Conservation (phyloP, 2,113 vertebrate species). For the Calonectris borealis region DNA sequence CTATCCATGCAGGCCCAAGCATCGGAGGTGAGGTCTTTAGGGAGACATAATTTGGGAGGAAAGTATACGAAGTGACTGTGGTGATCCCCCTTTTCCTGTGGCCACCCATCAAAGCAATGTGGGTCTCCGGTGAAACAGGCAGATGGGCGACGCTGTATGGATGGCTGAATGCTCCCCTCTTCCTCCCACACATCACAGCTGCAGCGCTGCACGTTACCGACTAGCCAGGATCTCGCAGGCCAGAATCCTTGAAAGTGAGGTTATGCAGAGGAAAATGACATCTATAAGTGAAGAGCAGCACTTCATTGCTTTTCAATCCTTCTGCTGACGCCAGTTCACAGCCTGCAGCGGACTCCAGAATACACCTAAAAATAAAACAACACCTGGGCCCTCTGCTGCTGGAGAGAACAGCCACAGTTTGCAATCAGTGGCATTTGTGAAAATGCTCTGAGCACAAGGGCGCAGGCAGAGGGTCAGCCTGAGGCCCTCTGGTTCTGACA, state of each 20-base stretch:
- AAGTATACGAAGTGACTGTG: background rate
- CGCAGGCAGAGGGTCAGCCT: background rate
- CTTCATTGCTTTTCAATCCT: background rate
- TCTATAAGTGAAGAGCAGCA: background rate
- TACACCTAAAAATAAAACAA: constrained; percentile 25
- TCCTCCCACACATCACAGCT: background rate
- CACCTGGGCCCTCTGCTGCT: background rate
- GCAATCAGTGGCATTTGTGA: background rate
- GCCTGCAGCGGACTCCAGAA: background rate
- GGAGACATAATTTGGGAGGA: background rate
- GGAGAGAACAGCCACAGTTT: background rate
- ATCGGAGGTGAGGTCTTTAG: background rate
- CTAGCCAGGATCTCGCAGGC: background rate
- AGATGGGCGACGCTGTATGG: fast-evolving
- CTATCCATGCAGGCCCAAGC: background rate
- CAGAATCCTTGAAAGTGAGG: background rate
- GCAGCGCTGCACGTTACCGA: fast-evolving
- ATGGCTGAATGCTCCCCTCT: background rate
- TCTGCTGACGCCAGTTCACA: background rate
- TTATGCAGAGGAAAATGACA: background rate
- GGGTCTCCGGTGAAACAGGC: background rate
- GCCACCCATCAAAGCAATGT: fast-evolving
- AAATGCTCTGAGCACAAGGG: background rate
- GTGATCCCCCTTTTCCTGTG: background rate
- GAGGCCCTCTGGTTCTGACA: background rate